A percentile compares a stretch with the other conserved stretches of the same genome.
Evolutionary conservation across 2,888 invertebrate species (phyloP).

Genomic region (Sminthurides aquaticus): DNA sequence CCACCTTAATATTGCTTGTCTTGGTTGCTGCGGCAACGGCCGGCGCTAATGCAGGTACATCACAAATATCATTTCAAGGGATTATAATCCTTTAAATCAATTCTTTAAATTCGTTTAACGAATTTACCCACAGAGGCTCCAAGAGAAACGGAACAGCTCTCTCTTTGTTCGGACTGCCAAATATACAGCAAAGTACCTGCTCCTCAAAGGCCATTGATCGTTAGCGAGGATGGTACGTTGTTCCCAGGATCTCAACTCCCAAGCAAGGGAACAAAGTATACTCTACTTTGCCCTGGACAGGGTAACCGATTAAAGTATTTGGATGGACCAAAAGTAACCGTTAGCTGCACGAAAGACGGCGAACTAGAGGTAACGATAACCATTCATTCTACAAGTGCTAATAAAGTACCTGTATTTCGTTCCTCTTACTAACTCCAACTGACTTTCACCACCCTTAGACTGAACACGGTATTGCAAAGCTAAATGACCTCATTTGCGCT

Average conservation of each 20-base stretch:
- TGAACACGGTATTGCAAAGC: background rate
- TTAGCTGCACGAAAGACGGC: background rate
- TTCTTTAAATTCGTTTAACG: background rate
- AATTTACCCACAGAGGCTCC: too few relatives aligned
- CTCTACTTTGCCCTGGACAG: background rate
- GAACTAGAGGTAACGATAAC: background rate
- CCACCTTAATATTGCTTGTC: background rate
- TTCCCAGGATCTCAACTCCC: background rate
- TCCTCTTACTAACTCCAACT: too few relatives aligned
- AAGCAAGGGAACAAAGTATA: background rate
- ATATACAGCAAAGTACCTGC: too few relatives aligned
- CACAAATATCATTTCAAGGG: background rate
- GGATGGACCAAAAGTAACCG: background rate
- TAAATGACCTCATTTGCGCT: background rate
- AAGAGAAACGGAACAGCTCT: too few relatives aligned
- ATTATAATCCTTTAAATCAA: background rate
- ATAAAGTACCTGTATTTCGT: too few relatives aligned
- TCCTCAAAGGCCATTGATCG: too few relatives aligned
- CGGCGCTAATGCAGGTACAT: background rate
- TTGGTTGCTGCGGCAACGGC: background rate
- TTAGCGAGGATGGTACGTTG: background rate
- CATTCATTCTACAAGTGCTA: background rate
- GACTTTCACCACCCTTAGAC: background rate
- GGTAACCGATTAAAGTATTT: background rate
- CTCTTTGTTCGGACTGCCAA: too few relatives aligned